Percentiles rank a stretch among this genome's conserved stretches.
Conservation (phyloP, 1,140 invertebrate genomes). For the Aphelenchoides besseyi region DNA sequence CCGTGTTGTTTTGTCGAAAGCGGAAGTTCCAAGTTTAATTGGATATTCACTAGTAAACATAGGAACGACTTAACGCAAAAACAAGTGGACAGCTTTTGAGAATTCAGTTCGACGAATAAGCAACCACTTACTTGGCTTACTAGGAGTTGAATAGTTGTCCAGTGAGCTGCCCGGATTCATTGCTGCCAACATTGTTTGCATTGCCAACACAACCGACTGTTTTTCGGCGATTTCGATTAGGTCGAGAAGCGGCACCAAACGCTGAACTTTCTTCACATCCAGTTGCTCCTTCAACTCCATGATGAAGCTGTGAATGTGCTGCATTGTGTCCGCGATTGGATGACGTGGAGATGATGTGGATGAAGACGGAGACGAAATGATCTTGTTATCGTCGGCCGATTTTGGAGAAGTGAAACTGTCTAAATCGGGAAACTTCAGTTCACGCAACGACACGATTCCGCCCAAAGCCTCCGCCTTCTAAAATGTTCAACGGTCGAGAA, state of each 20-base stretch:
- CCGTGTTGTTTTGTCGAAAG: no score
- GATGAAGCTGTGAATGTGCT: neutral
- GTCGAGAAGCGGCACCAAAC: neutral
- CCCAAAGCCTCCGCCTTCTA: no score
- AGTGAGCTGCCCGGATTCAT: neutral
- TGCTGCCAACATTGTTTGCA: neutral
- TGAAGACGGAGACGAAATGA: neutral
- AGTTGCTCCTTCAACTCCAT: neutral
- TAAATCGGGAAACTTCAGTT: neutral
- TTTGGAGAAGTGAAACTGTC: neutral
- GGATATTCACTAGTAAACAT: no score
- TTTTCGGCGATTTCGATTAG: neutral
- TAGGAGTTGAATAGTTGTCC: neutral
- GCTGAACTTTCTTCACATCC: neutral
- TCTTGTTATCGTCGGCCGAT: neutral
- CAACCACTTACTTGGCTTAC: neutral
- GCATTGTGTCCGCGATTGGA: slow-evolving; percentile 4
- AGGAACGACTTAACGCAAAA: no score
- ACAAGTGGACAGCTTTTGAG: no score
- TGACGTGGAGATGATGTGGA: neutral
- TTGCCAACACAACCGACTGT: neutral
- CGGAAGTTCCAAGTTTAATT: no score
- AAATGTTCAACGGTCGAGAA: no score
- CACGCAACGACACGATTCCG: no score
- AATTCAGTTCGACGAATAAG: no score